A percentile compares a stretch with the other conserved stretches of the same genome.
phyloP scores from a whole-genome alignment of 1,140 invertebrate genomes.

The Conopomorpha cramerella region DNA sequence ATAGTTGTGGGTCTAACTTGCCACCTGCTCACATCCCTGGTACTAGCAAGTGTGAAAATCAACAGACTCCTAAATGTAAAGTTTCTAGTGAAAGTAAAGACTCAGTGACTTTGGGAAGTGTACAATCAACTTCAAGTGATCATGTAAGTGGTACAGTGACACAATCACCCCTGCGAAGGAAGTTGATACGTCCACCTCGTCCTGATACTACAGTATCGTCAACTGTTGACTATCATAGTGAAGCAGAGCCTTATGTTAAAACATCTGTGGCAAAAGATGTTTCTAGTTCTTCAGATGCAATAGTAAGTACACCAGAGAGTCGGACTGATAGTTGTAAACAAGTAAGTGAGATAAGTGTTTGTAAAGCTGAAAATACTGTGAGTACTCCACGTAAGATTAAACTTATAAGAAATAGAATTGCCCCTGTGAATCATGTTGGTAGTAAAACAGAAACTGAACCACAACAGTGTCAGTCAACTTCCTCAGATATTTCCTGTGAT shows the following conservation, averaged over 20 bases:
- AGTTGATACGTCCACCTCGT: slow-evolving; percentile 29
- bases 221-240: slow-evolving; percentile 34
- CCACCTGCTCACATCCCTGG: no score
- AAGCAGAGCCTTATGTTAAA: no score
- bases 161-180: slow-evolving; percentile 23
- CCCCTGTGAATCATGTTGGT: slow-evolving; percentile 16
- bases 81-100: slow-evolving; percentile 43
- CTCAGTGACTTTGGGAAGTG: slow-evolving; percentile 46
- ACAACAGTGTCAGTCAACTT: slow-evolving; percentile 43
- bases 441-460: slow-evolving; percentile 12
- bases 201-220: slow-evolving; percentile 50
- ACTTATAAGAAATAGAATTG: slow-evolving; percentile 43
- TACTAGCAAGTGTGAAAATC: slow-evolving; percentile 25
- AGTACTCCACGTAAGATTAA: slow-evolving; percentile 50
- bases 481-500: slow-evolving; percentile 18
- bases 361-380: slow-evolving; percentile 48
- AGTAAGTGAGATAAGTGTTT: slow-evolving; percentile 6
- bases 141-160: slow-evolving; percentile 32
- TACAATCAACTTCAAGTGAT: slow-evolving; percentile 49
- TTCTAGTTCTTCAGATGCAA: slow-evolving; percentile 48
- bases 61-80: slow-evolving; percentile 43
- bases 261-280: slow-evolving; percentile 45
- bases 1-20: no score
- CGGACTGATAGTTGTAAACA: neutral
- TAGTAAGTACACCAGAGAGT: neutral